Conservation (phyloP, 2,888 invertebrate species). For the Dolomedes plantarius region DNA sequence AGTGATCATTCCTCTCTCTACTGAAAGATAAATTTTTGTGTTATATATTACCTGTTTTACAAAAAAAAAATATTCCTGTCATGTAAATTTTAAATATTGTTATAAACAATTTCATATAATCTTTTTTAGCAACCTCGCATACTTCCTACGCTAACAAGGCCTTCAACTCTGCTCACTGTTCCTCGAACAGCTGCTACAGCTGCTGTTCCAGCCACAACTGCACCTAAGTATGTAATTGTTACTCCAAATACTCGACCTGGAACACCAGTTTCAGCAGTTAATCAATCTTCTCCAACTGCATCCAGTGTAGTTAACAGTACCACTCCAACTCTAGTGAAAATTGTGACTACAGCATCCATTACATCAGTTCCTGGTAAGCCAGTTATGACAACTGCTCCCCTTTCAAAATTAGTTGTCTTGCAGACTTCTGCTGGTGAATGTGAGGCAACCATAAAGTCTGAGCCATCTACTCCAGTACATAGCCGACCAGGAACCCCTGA, state of each 20-base stretch:
- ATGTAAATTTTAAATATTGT: no score
- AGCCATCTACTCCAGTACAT: constrained; percentile 40
- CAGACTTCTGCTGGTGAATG: constrained; percentile 24
- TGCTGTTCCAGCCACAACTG: constrained; percentile 73
- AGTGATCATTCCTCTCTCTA: no score
- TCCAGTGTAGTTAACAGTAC: constrained; percentile 29
- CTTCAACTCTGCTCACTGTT: constrained; percentile 50
- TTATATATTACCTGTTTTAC: no score
- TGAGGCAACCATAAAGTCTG: constrained; percentile 21
- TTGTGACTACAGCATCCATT: constrained; percentile 44
- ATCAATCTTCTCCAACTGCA: constrained; percentile 34
- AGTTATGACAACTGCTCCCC: constrained; percentile 25
- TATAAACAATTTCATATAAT: no score
- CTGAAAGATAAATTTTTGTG: no score
- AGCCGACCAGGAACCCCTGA: constrained; percentile 65
- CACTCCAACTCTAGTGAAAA: constrained; percentile 63
- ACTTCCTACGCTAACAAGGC: constrained; percentile 35
- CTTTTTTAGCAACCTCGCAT: constrained; percentile 35
- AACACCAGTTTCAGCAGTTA: constrained; percentile 74
- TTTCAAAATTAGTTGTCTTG: constrained; percentile 60
- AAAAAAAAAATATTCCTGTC: no score
- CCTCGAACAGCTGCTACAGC: constrained; percentile 40
- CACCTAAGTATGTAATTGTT: constrained; percentile 79
- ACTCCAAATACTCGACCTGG: constrained; percentile 78
- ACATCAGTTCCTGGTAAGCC: constrained; percentile 17